phyloP scores from a whole-genome alignment of 2,888 invertebrate genomes.

The Monochamus alternatus region DNA sequence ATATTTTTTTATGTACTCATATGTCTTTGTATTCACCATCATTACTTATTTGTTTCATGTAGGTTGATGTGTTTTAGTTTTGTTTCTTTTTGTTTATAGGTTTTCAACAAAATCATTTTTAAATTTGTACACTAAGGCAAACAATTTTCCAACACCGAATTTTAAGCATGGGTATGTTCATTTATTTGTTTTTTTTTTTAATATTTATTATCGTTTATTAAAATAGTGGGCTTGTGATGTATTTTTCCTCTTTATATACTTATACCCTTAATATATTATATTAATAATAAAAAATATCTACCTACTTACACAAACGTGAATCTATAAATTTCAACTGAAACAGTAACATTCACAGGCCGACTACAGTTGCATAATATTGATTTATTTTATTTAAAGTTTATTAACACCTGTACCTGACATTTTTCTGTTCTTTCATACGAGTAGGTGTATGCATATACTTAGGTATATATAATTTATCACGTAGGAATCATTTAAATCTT shows the following conservation, averaged over 20 bases:
- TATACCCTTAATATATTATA: no score
- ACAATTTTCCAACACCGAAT: constrained; percentile 75
- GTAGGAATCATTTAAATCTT: no score
- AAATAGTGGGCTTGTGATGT: background rate
- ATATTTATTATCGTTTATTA: constrained; percentile 40
- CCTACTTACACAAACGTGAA: no score
- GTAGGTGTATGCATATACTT: no score
- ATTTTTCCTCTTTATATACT: background rate
- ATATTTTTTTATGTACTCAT: constrained; percentile 3
- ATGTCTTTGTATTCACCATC: constrained; percentile 25
- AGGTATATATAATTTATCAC: no score
- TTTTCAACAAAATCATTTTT: constrained; percentile 82
- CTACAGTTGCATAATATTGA: no score
- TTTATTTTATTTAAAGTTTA: no score
- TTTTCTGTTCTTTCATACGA: no score
- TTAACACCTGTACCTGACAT: no score
- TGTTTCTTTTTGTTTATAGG: constrained; percentile 74
- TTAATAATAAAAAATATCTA: no score
- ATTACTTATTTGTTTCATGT: constrained; percentile 20
- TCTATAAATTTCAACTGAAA: no score
- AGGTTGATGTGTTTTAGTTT: constrained; percentile 46
- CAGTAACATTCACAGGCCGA: no score
- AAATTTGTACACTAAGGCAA: constrained; percentile 80
- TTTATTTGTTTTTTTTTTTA: constrained; percentile 57
- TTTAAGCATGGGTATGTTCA: constrained; percentile 81